Evolutionary conservation across 2,888 invertebrate species (phyloP), one percentile per base, ranked within the genome.

Genomic region (Parthenolecanium corni): DNA sequence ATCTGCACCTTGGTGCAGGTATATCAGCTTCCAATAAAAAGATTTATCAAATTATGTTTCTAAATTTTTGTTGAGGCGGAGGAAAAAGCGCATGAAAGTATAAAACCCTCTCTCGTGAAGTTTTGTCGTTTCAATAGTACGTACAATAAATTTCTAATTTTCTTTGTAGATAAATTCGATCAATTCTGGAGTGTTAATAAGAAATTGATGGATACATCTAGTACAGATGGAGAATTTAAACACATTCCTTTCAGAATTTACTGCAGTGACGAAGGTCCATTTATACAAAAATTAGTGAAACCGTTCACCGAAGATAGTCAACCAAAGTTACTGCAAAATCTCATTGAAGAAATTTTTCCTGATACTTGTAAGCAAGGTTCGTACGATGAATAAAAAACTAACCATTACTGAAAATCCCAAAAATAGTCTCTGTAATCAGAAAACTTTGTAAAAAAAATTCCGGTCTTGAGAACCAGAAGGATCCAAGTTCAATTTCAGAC

Each of bases 101-200:
- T n/a, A n/a, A n/a, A n/a, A n/a, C n/a, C n/a, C n/a, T n/a, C n/a
- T n/a, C n/a, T n/a, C n/a, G n/a, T n/a, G n/a, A n/a, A n/a, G n/a
- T n/a, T n/a, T n/a, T n/a, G n/a, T n/a, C n/a, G n/a, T n/a, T n/a
- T n/a, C n/a, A n/a, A n/a, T n/a, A n/a, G n/a, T n/a, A n/a, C n/a
- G n/a, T n/a, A n/a, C n/a, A n/a, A n/a, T n/a, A n/a, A n/a, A n/a
- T n/a, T n/a, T n/a, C n/a, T n/a, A n/a, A n/a, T n/a, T n/a, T 64
- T 67, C 52, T 66, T 78, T 79, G 52, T 75, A 89, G 90, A 96
- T 73, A 94, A 93, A 76, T 98, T 97, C 77, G 97, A 98, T 74
- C 96, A 96, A 74, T 98, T 98, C 75, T 98, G 97, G 97, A 86
- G 92, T 2, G 87, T 97, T 12, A 98, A 98, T 74, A 82, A 92